Conservation (phyloP, 1,140 invertebrate genomes). For the Drosophila arawakana region DNA sequence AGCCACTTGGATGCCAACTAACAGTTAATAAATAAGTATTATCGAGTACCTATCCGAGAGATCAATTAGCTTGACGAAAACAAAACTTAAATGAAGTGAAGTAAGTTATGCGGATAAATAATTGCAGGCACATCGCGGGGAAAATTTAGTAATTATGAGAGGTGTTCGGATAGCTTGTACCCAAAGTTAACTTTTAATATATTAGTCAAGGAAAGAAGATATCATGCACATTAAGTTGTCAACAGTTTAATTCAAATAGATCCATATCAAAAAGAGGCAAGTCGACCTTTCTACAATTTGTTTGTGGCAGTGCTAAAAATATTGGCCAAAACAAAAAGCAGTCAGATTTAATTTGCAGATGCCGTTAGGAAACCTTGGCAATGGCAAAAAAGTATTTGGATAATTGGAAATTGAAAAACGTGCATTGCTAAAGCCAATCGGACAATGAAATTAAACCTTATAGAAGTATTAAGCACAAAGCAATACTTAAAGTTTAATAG, state of each 20-base stretch:
- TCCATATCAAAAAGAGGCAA: not conserved
- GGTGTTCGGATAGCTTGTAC: too few relatives aligned
- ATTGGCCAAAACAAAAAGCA: slow-evolving; percentile 36
- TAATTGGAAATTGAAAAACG: slow-evolving; percentile 80
- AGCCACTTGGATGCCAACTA: slow-evolving; percentile 47
- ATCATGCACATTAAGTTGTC: too few relatives aligned
- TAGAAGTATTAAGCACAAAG: slow-evolving; percentile 38
- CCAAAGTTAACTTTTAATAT: too few relatives aligned
- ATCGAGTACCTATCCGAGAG: slow-evolving; percentile 39
- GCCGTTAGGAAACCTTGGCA: slow-evolving; percentile 61
- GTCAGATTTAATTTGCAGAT: slow-evolving; percentile 36
- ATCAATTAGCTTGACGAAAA: slow-evolving; percentile 33
- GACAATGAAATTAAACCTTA: slow-evolving; percentile 40
- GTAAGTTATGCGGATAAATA: not conserved
- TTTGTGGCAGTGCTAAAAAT: slow-evolving; percentile 7
- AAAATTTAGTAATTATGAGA: not conserved
- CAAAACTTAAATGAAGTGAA: not conserved
- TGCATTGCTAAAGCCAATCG: slow-evolving; percentile 48
- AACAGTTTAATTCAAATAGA: not conserved
- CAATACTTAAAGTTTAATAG: slow-evolving; percentile 68
- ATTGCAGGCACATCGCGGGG: too few relatives aligned
- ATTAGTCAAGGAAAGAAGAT: too few relatives aligned
- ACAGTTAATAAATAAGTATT: slow-evolving; percentile 43
- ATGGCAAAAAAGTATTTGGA: slow-evolving; percentile 61
- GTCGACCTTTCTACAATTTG: slow-evolving; percentile 20